These are phyloP conservation scores for Drosophila nr. perissopoda DNA, from an alignment of 2,888 invertebrate species.

Conservation along the genomic window DNA sequence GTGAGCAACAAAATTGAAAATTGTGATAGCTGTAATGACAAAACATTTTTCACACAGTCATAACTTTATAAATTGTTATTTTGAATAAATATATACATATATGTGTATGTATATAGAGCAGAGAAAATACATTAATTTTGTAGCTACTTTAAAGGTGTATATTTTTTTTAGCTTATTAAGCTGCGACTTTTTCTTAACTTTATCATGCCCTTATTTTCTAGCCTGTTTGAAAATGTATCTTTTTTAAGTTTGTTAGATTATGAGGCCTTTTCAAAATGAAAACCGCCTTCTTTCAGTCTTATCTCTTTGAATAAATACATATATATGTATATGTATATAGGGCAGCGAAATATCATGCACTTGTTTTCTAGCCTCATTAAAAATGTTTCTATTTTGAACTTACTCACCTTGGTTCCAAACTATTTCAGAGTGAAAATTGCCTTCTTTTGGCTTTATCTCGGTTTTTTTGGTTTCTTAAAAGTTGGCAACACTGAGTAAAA, in stretches of 20 bases:
- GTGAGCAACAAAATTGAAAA: neutral
- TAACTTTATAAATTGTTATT: neutral
- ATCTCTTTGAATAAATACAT: neutral
- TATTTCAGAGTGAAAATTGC: neutral
- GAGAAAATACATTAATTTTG: neutral
- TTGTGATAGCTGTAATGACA: neutral
- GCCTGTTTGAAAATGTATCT: neutral
- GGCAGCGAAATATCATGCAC: neutral
- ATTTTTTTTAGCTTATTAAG: neutral
- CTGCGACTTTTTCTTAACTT: neutral
- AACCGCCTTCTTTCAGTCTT: neutral
- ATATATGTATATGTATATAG: neutral
- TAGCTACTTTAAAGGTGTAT: neutral
- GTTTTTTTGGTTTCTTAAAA: neutral
- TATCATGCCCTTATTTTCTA: neutral
- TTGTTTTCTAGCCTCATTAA: neutral
- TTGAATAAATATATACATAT: neutral
- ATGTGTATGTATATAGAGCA: neutral
- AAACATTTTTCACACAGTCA: neutral
- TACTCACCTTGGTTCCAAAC: neutral
- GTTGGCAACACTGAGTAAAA: conserved; percentile 3
- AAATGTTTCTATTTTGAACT: neutral
- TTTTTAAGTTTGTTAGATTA: neutral
- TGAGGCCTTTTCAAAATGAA: neutral
- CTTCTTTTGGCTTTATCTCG: neutral